phyloP scores from a whole-genome alignment of 2,888 invertebrate genomes.

The Bursaphelenchus okinawaensis region DNA sequence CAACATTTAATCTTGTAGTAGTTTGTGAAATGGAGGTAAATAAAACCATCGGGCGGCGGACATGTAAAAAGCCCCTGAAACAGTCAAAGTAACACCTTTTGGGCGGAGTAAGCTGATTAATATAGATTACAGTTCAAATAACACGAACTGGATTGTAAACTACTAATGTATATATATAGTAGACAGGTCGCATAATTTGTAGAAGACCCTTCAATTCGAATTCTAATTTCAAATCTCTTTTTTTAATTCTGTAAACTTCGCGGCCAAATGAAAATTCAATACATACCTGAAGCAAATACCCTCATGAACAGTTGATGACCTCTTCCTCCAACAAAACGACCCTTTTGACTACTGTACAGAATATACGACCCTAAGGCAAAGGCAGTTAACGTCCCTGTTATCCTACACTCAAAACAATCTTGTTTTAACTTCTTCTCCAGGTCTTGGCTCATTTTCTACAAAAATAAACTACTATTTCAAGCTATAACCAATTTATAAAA shows the following conservation, averaged over 20 bases:
- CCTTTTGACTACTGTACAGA: constrained; percentile 1
- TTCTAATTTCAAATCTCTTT: too few relatives aligned
- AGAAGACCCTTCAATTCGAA: too few relatives aligned
- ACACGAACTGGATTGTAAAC: neutral
- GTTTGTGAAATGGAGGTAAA: constrained; percentile 16
- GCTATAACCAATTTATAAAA: too few relatives aligned
- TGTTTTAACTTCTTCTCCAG: neutral
- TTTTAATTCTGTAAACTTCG: neutral
- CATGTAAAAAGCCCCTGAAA: constrained; percentile 24
- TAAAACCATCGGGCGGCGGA: constrained; percentile 19
- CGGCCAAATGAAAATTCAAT: neutral
- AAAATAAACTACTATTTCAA: too few relatives aligned
- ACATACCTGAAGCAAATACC: constrained; percentile 11
- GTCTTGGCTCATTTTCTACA: neutral
- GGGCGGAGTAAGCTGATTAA: too few relatives aligned
- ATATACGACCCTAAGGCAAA: constrained; percentile 20
- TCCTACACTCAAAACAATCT: constrained; percentile 23
- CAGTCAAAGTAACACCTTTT: neutral
- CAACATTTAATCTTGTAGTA: neutral
- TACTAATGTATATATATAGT: neutral
- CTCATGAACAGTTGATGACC: constrained; percentile 13
- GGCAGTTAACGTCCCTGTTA: constrained; percentile 15
- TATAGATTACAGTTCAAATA: neutral
- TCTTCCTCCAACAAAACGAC: neutral
- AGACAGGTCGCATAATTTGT: too few relatives aligned